Evolutionary conservation across 1,140 invertebrate genomes (phyloP).

Genomic region (Nephotettix cincticeps): DNA sequence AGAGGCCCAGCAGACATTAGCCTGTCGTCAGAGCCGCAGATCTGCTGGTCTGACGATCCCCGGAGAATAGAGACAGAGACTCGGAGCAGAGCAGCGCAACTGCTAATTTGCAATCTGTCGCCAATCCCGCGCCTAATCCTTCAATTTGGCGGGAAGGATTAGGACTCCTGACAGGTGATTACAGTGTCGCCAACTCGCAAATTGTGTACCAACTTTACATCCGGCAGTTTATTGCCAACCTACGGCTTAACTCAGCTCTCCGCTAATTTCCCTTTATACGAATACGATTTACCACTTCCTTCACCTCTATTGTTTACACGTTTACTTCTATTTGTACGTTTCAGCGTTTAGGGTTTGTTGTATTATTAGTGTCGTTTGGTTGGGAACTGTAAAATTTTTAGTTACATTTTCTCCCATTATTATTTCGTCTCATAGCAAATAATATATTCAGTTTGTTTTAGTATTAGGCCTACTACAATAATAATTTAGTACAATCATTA

Average conservation of each 20-base stretch:
- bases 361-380: too few species aligned
- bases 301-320: too few species aligned
- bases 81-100: not conserved
- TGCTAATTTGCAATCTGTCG: conserved; percentile 30
- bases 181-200: not conserved
- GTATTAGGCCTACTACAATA: too few species aligned
- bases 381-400: too few species aligned
- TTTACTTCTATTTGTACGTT: too few species aligned
- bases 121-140: conserved; percentile 25
- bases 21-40: not conserved
- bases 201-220: conserved; percentile 7
- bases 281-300: too few species aligned
- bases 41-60: not conserved
- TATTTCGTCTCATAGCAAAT: not conserved
- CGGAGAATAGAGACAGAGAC: not conserved
- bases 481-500: too few species aligned
- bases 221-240: not conserved
- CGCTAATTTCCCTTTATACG: not conserved
- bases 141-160: conserved; percentile 26
- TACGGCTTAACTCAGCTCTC: not conserved
- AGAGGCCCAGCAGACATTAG: not conserved
- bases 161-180: not conserved
- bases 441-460: not conserved
- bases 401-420: too few species aligned
- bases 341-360: too few species aligned